Conservation (phyloP, 2,797 vertebrate species). For the Paratrypauchen microcephalus region DNA sequence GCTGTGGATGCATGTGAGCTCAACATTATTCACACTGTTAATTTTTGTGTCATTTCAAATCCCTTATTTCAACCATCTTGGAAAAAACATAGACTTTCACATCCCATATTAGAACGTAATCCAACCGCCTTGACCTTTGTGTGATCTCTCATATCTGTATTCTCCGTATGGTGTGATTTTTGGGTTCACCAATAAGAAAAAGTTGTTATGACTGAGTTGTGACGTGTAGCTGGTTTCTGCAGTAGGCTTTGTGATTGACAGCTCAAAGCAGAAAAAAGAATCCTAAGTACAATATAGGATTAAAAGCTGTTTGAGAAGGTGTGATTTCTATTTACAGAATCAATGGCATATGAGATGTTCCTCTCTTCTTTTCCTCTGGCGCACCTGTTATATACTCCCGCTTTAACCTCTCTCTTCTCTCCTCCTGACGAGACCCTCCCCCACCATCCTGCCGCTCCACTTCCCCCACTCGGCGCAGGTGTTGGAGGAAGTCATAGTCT, state of each 20-base stretch:
- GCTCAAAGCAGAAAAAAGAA: constrained; percentile 20
- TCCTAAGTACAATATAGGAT: constrained; percentile 30
- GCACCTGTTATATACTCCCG: constrained; percentile 54
- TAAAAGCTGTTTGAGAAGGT: constrained; percentile 43
- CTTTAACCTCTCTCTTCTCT: constrained; percentile 35
- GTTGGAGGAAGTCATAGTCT: constrained; percentile 63
- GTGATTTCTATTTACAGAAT: constrained; percentile 67
- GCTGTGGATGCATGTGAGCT: constrained; percentile 19
- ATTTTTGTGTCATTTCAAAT: constrained; percentile 44
- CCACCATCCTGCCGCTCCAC: constrained; percentile 40
- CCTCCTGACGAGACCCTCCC: constrained; percentile 22
- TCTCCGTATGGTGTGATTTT: constrained; percentile 30
- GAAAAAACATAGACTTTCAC: constrained; percentile 57
- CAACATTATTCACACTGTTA: neutral
- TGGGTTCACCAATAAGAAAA: constrained; percentile 22
- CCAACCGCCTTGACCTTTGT: constrained; percentile 30
- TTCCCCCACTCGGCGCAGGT: constrained; percentile 57
- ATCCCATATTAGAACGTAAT: constrained; percentile 39
- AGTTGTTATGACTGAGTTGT: neutral
- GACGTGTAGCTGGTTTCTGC: neutral
- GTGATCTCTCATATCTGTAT: constrained; percentile 67
- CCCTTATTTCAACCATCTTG: constrained; percentile 28
- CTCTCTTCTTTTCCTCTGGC: constrained; percentile 31
- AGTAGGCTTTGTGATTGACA: constrained; percentile 37
- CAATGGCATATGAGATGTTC: constrained; percentile 24